Base-by-base conservation (phyloP, 2,113 vertebrate genomes). In the Mustelus asterias region DNA sequence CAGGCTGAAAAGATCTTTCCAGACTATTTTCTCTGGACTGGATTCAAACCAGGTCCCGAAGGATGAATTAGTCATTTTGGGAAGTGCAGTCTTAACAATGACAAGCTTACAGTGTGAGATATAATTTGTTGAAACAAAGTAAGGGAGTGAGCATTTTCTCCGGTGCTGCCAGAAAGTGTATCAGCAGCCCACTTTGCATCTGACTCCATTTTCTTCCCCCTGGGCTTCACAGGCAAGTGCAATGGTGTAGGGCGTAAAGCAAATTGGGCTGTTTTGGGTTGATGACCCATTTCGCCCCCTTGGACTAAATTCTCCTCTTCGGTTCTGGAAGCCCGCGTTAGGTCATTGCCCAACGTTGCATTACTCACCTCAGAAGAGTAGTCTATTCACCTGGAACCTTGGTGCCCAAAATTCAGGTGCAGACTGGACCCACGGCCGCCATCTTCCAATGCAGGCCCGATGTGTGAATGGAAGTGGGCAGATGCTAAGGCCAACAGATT, bases 11-110 rank as follows among this genome's bases (percentile, higher is more conserved):
- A 54, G 3, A 72, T 33, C 41, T 95, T 95, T 95, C 29, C 37
- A 48, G 67, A 95, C 67, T 48, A 14, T 95, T 72, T 95, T 72
- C 67, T 95, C 94, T 95, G 94, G 67, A 76, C 24, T 95, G 20
- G 41, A 95, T 95, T 95, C 44, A 95, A 95, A 95, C 26, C 44
- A 54, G 69, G 41, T 72, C 69, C 69, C 69, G 76, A 9, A 70
- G 54, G 94, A 33, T 18, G 24, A 72, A 72, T 48, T 29, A 72
- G 44, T 72, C 20, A 5, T 16, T 48, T 95, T 72, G 72, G 22
- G 44, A 76, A 70, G 26, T 18, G 29, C 88, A n/a, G 24, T 14
- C 41, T 48, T 95, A 76, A 72, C 0, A 24, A 69, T 14, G 93
- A 24, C 65, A 41, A 44, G 37, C 65, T 44, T 70, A 72, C 33